phyloP scores from a whole-genome alignment of 1,140 invertebrate genomes.

The Aphaenogaster ashmeadi region DNA sequence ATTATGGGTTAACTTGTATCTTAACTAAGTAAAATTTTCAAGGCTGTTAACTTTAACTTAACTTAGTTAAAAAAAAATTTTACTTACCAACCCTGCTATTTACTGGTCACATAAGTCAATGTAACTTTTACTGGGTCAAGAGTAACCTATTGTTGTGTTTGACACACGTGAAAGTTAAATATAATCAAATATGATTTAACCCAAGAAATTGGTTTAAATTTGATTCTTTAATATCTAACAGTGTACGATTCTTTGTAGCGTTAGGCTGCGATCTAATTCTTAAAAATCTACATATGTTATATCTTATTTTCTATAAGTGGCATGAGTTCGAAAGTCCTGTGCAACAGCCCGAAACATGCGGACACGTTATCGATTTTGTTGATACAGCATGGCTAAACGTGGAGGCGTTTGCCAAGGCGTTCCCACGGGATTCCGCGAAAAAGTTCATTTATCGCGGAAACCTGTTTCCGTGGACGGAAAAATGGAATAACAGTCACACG shows the following conservation, averaged over 20 bases:
- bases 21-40: too few species aligned
- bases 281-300: not conserved
- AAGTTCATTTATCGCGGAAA: constrained; percentile 26
- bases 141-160: too few species aligned
- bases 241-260: not conserved
- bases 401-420: constrained; percentile 16
- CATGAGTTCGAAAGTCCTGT: constrained; percentile 18
- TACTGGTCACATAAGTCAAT: too few species aligned
- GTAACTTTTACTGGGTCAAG: too few species aligned
- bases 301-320: constrained; percentile 1
- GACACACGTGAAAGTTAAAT: too few species aligned
- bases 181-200: too few species aligned
- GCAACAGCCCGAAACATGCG: constrained; percentile 21
- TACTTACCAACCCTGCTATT: too few species aligned
- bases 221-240: not conserved
- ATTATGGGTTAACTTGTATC: too few species aligned
- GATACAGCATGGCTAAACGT: constrained; percentile 27
- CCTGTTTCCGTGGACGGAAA: constrained; percentile 14
- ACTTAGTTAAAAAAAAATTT: too few species aligned
- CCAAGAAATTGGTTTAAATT: too few species aligned
- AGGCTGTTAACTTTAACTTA: too few species aligned
- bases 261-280: not conserved
- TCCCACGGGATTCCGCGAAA: constrained; percentile 40
- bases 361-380: constrained; percentile 48
- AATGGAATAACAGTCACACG: constrained; percentile 4